Evolutionary conservation across 1,140 invertebrate species (phyloP).

Genomic region (Pentalonia nigronervosa): DNA sequence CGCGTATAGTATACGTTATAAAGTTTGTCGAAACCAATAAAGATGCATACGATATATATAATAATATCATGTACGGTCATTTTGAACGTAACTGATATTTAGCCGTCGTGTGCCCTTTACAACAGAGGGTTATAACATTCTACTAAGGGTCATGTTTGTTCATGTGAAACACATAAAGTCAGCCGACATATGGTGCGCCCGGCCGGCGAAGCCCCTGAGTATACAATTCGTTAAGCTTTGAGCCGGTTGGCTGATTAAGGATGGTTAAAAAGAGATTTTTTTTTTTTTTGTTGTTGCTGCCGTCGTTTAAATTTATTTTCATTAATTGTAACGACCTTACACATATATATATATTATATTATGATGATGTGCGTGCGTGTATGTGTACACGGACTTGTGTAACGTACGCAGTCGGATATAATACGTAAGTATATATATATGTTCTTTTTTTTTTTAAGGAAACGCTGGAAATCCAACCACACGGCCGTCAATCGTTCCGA

Average conservation of each 20-base stretch:
- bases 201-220: constrained; percentile 28
- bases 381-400: too few relatives aligned
- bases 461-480: neutral
- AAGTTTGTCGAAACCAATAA: constrained; percentile 25
- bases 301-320: neutral
- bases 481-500: neutral
- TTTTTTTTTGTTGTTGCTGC: neutral
- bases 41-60: neutral
- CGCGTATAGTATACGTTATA: neutral
- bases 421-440: neutral
- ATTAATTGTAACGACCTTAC: constrained; percentile 4
- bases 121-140: neutral
- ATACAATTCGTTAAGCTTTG: constrained; percentile 42
- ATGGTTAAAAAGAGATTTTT: constrained; percentile 35
- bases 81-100: constrained; percentile 50
- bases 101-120: constrained; percentile 38
- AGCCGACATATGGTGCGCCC: constrained; percentile 39
- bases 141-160: constrained; percentile 53
- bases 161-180: constrained; percentile 55
- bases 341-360: too few relatives aligned
- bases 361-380: neutral
- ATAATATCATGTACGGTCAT: neutral
- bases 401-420: neutral
- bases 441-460: neutral
- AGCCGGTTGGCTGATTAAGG: constrained; percentile 44